Percentiles rank a stretch among this genome's conserved stretches.
phyloP scores from a whole-genome alignment of 1,140 invertebrate genomes.

The Conus betulinus region DNA sequence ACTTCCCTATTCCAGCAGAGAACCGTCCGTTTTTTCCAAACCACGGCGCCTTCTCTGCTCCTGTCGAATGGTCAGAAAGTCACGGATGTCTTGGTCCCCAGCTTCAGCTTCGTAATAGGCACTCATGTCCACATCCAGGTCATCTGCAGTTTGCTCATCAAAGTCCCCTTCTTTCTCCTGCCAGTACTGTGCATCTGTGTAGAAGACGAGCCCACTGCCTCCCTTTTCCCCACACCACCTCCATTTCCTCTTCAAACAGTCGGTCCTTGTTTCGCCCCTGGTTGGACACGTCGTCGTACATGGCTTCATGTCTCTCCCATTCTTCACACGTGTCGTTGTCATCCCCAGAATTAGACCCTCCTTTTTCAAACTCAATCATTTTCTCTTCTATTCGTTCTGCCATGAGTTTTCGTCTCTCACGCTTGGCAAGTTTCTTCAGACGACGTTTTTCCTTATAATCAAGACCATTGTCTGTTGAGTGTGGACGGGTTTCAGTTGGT shows the following conservation, averaged over 20 bases:
- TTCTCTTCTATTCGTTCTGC: slow-evolving; percentile 66
- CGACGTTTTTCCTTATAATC: slow-evolving; percentile 30
- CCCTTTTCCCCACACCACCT: slow-evolving; percentile 83
- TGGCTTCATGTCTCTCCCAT: slow-evolving; percentile 79
- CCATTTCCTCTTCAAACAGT: slow-evolving; percentile 80
- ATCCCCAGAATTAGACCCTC: slow-evolving; percentile 22
- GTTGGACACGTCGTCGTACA: slow-evolving; percentile 79
- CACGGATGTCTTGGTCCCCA: slow-evolving; percentile 77
- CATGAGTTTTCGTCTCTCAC: slow-evolving; percentile 55
- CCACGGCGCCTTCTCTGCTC: slow-evolving; percentile 70
- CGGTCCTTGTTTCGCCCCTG: slow-evolving; percentile 76
- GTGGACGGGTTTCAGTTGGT: neutral
- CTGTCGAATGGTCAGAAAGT: slow-evolving; percentile 76
- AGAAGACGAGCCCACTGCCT: slow-evolving; percentile 81
- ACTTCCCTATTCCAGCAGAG: slow-evolving; percentile 72
- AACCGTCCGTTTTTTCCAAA: slow-evolving; percentile 59
- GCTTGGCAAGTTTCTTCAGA: slow-evolving; percentile 56
- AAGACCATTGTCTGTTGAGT: neutral
- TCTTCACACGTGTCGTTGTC: slow-evolving; percentile 64
- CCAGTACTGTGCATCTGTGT: slow-evolving; percentile 81
- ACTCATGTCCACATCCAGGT: slow-evolving; percentile 81
- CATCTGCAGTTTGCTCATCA: slow-evolving; percentile 80
- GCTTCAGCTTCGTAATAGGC: slow-evolving; percentile 77
- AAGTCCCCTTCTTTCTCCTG: slow-evolving; percentile 78
- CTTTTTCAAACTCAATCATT: slow-evolving; percentile 59